Percentiles rank a stretch among this genome's conserved stretches.
These are phyloP conservation scores for Sminthurinus aureus DNA, from an alignment of 2,888 invertebrate genomes.

Conservation along the genomic window DNA sequence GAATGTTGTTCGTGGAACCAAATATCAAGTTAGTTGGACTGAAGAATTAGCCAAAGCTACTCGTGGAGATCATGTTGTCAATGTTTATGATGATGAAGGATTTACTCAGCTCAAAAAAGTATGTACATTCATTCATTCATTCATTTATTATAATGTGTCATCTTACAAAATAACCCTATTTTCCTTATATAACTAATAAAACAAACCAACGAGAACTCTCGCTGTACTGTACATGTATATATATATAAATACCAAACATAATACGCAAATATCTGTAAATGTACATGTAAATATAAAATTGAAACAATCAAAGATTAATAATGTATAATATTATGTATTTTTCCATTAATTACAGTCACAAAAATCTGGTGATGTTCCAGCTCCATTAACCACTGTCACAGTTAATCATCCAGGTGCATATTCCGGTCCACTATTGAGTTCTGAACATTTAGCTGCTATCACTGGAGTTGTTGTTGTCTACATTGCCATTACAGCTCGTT, in stretches of 20 bases:
- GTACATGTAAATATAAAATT: too few relatives aligned
- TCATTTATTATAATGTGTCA: too few relatives aligned
- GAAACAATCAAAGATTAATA: too few relatives aligned
- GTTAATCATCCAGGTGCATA: slow-evolving; percentile 79
- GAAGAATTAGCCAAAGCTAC: slow-evolving; percentile 84
- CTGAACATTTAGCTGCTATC: slow-evolving; percentile 85
- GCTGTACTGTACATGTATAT: not conserved
- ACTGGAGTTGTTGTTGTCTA: slow-evolving; percentile 82
- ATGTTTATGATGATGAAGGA: slow-evolving; percentile 91
- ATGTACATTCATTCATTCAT: slow-evolving; percentile 25
- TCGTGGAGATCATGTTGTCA: slow-evolving; percentile 80
- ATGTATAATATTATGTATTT: not conserved
- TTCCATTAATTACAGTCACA: slow-evolving; percentile 43
- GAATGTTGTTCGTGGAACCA: slow-evolving; percentile 49
- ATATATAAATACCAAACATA: too few relatives aligned
- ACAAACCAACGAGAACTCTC: too few relatives aligned
- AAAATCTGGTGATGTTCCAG: slow-evolving; percentile 60
- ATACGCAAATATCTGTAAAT: too few relatives aligned
- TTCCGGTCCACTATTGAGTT: slow-evolving; percentile 91
- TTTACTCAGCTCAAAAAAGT: slow-evolving; percentile 85
- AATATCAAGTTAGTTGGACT: slow-evolving; percentile 83
- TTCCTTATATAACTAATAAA: too few relatives aligned
- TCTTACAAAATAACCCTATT: too few relatives aligned
- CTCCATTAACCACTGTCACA: slow-evolving; percentile 75
- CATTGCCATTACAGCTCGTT: slow-evolving; percentile 83